Conservation (phyloP, 2,797 vertebrate genomes). For the Rhadinocentrus ornatus region DNA sequence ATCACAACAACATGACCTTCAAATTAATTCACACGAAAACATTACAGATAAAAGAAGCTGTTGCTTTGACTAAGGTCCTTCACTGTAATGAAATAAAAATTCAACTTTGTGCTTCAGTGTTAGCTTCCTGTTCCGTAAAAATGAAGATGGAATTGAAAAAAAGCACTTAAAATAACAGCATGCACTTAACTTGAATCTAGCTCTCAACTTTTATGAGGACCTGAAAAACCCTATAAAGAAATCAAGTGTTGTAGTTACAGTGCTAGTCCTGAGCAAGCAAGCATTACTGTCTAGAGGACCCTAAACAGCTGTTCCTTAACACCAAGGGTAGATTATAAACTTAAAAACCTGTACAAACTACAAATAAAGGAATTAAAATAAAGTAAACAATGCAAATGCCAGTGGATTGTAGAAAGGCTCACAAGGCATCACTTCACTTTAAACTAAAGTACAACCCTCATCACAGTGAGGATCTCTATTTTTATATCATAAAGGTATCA, state of each 20-base stretch:
- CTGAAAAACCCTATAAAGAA: constrained; percentile 46
- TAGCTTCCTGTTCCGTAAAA: constrained; percentile 1
- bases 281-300: constrained; percentile 48
- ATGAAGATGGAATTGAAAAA: constrained; percentile 1
- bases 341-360: constrained; percentile 33
- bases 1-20: constrained; percentile 19
- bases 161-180: constrained; percentile 31
- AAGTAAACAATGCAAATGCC: constrained; percentile 25
- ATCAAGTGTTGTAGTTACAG: constrained; percentile 47
- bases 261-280: constrained; percentile 53
- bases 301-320: constrained; percentile 59
- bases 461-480: no score
- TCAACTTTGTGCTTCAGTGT: constrained; percentile 2
- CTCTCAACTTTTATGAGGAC: constrained; percentile 42
- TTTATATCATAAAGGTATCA: no score
- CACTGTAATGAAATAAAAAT: neutral
- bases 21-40: no score
- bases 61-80: constrained; percentile 27
- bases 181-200: constrained; percentile 27
- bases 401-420: neutral
- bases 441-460: no score
- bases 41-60: constrained; percentile 19
- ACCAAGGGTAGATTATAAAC: constrained; percentile 24
- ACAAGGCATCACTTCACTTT: constrained; percentile 9
- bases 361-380: constrained; percentile 9